A percentile compares a stretch with the other conserved stretches of the same genome.
phyloP scores from a whole-genome alignment of 1,140 invertebrate species.

The Papilio dardanus region DNA sequence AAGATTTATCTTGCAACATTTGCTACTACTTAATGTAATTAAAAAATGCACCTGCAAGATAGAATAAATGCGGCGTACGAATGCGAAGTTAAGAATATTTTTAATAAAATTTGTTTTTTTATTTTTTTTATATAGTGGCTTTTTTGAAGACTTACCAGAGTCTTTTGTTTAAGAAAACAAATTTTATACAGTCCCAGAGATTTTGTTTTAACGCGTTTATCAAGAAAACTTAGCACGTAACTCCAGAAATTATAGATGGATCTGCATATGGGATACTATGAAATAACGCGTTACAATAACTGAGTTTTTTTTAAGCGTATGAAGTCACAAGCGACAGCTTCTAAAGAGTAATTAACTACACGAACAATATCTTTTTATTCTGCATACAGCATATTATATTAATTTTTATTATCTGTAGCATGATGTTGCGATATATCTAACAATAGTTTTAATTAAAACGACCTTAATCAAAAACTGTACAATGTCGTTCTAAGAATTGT shows the following conservation, averaged over 20 bases:
- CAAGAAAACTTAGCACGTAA: no score
- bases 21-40: conserved; percentile 16
- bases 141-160: not conserved
- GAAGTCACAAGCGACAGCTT: no score
- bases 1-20: conserved; percentile 38
- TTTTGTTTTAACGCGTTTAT: no score
- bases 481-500: not conserved
- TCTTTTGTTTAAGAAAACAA: no score
- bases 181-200: no score
- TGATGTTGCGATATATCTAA: not conserved
- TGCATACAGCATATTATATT: not conserved
- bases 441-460: conserved; percentile 16
- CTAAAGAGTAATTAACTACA: no score
- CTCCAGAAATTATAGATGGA: no score
- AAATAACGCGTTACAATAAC: no score
- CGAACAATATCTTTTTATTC: no score
- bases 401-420: not conserved
- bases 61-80: not conserved
- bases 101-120: not conserved
- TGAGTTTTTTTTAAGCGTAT: no score
- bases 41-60: conserved; percentile 3
- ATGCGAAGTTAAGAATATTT: not conserved
- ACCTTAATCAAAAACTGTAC: conserved; percentile 7
- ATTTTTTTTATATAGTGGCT: not conserved
- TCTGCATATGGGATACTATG: no score